phyloP scores from a whole-genome alignment of 2,888 invertebrate genomes.

The Torymus tubicola region DNA sequence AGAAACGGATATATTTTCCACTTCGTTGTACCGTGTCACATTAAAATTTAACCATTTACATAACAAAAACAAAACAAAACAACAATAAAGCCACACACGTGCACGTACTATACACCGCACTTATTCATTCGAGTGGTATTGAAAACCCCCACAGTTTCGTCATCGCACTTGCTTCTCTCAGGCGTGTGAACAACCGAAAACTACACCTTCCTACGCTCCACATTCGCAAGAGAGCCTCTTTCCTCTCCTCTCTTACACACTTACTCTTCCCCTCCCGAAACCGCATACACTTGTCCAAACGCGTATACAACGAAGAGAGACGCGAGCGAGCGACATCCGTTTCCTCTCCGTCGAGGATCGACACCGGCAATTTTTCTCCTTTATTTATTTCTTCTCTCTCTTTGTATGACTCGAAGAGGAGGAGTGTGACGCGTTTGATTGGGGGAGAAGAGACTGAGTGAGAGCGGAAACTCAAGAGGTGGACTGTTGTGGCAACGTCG shows the following conservation, averaged over 20 bases:
- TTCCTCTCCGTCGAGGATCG: slow-evolving; percentile 45
- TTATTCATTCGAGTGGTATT: too few relatives aligned
- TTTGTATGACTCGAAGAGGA: background rate
- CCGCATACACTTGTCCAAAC: slow-evolving; percentile 11
- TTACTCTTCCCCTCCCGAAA: background rate
- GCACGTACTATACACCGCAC: too few relatives aligned
- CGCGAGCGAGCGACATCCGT: slow-evolving; percentile 38
- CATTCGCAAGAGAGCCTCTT: background rate
- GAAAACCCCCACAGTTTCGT: too few relatives aligned
- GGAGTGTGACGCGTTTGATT: slow-evolving; percentile 27
- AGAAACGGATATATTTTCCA: too few relatives aligned
- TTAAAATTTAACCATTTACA: too few relatives aligned
- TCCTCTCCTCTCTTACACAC: too few relatives aligned
- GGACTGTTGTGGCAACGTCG: background rate
- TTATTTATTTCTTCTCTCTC: background rate
- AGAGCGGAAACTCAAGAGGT: background rate
- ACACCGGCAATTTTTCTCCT: slow-evolving; percentile 41
- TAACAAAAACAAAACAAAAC: too few relatives aligned
- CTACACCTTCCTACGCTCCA: too few relatives aligned
- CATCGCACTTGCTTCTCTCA: too few relatives aligned
- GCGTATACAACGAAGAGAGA: background rate
- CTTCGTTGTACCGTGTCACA: too few relatives aligned
- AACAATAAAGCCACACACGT: too few relatives aligned
- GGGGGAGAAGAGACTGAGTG: background rate
- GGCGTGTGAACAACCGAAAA: too few relatives aligned